These are phyloP conservation scores for Dermatemys mawii DNA, from an alignment of 2,113 vertebrate genomes.

Conservation along the genomic window DNA sequence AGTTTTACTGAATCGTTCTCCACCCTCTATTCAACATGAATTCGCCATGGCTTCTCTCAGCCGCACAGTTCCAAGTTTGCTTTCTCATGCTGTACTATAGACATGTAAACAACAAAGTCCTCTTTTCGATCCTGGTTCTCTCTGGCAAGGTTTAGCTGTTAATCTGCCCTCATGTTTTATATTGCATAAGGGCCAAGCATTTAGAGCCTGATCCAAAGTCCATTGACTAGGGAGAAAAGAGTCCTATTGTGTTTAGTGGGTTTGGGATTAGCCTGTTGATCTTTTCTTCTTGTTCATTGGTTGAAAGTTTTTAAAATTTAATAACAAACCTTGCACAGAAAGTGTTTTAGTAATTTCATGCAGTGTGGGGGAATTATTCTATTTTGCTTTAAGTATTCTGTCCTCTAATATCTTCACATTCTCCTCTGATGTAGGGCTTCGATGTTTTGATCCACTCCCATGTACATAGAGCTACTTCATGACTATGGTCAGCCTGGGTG, in stretches of 20 bases:
- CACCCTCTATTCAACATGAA: neutral
- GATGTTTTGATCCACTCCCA: neutral
- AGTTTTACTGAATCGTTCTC: neutral
- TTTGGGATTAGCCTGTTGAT: neutral
- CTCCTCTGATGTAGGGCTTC: neutral
- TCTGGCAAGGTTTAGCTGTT: neutral
- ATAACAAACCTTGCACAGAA: neutral
- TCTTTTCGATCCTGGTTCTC: neutral
- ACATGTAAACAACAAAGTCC: neutral
- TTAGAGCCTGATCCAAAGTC: neutral
- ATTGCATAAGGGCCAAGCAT: neutral
- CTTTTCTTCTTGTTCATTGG: neutral
- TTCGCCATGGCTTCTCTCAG: neutral
- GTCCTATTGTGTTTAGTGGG: neutral
- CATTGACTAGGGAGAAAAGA: neutral
- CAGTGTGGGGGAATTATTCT: neutral
- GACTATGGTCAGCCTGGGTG: neutral
- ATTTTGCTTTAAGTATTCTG: neutral
- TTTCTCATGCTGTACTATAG: conserved; percentile 13
- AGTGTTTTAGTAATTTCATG: neutral
- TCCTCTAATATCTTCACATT: neutral
- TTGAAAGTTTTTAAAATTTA: neutral
- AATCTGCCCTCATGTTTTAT: neutral
- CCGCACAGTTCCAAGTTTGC: neutral
- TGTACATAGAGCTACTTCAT: neutral